Conservation (phyloP, 2,797 vertebrate species). For the Takifugu ocellatus region DNA sequence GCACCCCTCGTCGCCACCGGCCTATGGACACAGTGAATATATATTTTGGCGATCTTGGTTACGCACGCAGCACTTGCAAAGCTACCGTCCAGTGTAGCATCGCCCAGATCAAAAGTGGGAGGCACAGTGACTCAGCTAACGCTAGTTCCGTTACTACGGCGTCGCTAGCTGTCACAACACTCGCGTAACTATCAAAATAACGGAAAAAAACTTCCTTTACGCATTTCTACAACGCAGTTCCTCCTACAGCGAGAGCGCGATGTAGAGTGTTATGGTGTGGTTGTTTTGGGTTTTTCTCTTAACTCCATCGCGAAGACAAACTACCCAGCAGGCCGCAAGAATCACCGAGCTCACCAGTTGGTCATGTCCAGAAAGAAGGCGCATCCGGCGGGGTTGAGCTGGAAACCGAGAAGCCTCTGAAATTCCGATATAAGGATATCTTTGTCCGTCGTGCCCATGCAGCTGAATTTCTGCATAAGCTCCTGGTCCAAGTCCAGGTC, state of each 20-base stretch:
- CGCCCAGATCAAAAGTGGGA: slow-evolving; percentile 37
- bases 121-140: slow-evolving; percentile 59
- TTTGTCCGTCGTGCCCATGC: slow-evolving; percentile 95
- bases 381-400: slow-evolving; percentile 96
- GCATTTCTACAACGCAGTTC: neutral
- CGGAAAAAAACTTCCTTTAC: neutral
- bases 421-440: slow-evolving; percentile 96
- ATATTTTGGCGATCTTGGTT: neutral
- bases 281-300: neutral
- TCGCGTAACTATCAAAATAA: neutral
- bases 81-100: neutral
- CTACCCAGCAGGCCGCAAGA: slow-evolving; percentile 47
- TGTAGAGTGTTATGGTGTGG: neutral
- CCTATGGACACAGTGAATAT: neutral
- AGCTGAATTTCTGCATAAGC: slow-evolving; percentile 99
- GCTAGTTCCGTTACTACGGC: slow-evolving; percentile 52
- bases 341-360: slow-evolving; percentile 89
- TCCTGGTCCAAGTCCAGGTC: slow-evolving; percentile 89
- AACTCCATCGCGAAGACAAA: slow-evolving; percentile 2
- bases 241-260: neutral
- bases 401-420: slow-evolving; percentile 93
- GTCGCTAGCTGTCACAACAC: slow-evolving; percentile 35
- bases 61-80: neutral
- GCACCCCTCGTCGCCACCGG: accelerated
- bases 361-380: slow-evolving; percentile 99